Conservation (phyloP, 2,888 invertebrate species). For the Nemotelus pantherinus region DNA sequence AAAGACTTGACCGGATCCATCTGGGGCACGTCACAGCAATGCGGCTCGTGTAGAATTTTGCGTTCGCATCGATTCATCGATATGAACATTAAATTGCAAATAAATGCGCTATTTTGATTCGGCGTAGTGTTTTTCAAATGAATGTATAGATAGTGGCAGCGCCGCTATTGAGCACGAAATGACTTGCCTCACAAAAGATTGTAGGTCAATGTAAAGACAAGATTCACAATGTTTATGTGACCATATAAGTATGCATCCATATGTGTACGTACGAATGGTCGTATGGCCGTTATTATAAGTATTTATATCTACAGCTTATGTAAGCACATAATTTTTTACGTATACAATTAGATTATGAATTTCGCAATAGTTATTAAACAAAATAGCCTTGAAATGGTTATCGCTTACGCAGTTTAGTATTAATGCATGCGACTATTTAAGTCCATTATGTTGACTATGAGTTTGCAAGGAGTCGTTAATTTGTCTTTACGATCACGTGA, state of each 20-base stretch:
- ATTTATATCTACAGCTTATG: too few relatives aligned
- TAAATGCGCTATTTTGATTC: neutral
- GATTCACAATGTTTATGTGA: neutral
- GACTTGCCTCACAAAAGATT: neutral
- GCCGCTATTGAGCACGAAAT: neutral
- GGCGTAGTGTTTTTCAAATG: neutral
- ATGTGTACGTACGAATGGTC: neutral
- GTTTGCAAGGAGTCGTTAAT: too few relatives aligned
- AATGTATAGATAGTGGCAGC: neutral
- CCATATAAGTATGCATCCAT: neutral
- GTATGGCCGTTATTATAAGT: too few relatives aligned
- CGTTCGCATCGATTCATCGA: too few relatives aligned
- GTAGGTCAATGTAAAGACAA: constrained; percentile 29
- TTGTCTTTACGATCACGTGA: too few relatives aligned
- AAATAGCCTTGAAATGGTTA: constrained; percentile 16
- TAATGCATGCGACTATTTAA: too few relatives aligned
- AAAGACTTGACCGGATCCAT: too few relatives aligned
- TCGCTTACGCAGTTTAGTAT: neutral
- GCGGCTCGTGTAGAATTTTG: too few relatives aligned
- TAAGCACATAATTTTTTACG: too few relatives aligned
- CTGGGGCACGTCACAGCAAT: too few relatives aligned
- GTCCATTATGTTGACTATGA: too few relatives aligned
- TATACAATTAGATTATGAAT: neutral
- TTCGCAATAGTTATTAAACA: constrained; percentile 14
- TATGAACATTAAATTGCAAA: too few relatives aligned